Conservation (phyloP, 2,888 invertebrate genomes). For the Patella pellucida region DNA sequence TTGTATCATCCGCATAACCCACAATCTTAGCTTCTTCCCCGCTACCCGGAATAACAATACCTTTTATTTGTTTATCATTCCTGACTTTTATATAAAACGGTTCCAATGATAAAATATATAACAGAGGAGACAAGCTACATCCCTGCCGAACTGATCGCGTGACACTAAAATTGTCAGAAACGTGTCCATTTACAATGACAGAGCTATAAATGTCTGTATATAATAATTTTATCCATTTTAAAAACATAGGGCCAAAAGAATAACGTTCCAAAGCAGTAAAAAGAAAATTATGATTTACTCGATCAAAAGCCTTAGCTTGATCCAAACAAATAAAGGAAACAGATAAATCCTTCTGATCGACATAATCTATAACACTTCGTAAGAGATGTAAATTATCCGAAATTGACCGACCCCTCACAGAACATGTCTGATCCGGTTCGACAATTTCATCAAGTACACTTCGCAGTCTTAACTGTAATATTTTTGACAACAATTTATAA, state of each 20-base stretch:
- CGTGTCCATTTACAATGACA: constrained; percentile 36
- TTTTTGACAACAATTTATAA: constrained; percentile 43
- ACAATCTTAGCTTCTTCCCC: constrained; percentile 3
- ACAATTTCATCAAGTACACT: constrained; percentile 34
- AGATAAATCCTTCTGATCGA: constrained; percentile 35
- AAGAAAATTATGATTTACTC: constrained; percentile 40
- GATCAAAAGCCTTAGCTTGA: constrained; percentile 48
- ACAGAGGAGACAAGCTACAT: not conserved
- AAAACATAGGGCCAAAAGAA: constrained; percentile 40
- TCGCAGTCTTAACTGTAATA: constrained; percentile 34
- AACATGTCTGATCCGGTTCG: constrained; percentile 41
- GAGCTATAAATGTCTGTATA: constrained; percentile 38
- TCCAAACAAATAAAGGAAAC: constrained; percentile 40
- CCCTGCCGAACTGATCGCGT: not conserved
- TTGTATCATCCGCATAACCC: not conserved
- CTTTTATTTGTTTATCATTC: not conserved
- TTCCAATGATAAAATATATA: not conserved
- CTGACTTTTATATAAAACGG: not conserved
- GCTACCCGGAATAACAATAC: not conserved
- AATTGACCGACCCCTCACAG: constrained; percentile 39
- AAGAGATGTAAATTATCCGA: constrained; percentile 42
- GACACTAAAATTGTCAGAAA: constrained; percentile 22
- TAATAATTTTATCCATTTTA: constrained; percentile 40
- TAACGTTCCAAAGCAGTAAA: constrained; percentile 35
- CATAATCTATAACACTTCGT: constrained; percentile 39